Evolutionary conservation across 1,140 invertebrate species (phyloP).

Genomic region (Mylabris phalerata): DNA sequence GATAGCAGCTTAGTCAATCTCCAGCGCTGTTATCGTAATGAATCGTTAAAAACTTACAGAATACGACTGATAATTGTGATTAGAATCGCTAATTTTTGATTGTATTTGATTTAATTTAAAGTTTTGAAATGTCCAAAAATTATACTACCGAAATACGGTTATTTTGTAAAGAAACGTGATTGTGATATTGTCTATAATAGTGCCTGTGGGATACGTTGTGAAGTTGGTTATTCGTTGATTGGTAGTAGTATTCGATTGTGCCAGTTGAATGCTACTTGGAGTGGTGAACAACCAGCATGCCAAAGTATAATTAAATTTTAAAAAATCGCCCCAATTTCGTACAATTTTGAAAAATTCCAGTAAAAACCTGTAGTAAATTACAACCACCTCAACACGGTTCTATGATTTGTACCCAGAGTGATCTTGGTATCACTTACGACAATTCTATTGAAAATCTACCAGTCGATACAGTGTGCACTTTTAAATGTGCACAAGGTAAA

Average conservation of each 20-base stretch:
- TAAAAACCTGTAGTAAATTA: slow-evolving; percentile 55
- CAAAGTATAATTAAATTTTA: slow-evolving; percentile 41
- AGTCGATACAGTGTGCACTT: slow-evolving; percentile 60
- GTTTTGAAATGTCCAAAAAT: slow-evolving; percentile 56
- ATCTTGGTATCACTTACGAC: slow-evolving; percentile 35
- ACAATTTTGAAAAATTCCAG: slow-evolving; percentile 38
- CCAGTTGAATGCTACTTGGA: slow-evolving; percentile 59
- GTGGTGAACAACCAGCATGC: slow-evolving; percentile 54
- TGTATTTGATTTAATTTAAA: slow-evolving; percentile 29
- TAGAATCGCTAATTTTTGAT: background rate
- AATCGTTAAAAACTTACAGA: background rate
- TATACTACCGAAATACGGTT: slow-evolving; percentile 55
- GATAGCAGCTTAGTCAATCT: too few relatives aligned
- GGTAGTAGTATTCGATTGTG: slow-evolving; percentile 63
- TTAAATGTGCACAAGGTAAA: slow-evolving; percentile 58
- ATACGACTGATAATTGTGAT: slow-evolving; percentile 1
- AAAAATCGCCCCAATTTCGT: background rate
- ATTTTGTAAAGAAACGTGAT: slow-evolving; percentile 54
- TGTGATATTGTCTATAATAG: slow-evolving; percentile 63
- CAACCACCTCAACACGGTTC: slow-evolving; percentile 51
- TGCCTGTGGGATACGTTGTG: slow-evolving; percentile 62
- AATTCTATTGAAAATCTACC: slow-evolving; percentile 25
- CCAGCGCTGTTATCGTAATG: too few relatives aligned
- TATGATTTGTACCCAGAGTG: slow-evolving; percentile 53
- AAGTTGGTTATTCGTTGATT: slow-evolving; percentile 56